These are phyloP conservation scores for Heliconius congener DNA, from an alignment of 1,140 invertebrate species.

Conservation along the genomic window DNA sequence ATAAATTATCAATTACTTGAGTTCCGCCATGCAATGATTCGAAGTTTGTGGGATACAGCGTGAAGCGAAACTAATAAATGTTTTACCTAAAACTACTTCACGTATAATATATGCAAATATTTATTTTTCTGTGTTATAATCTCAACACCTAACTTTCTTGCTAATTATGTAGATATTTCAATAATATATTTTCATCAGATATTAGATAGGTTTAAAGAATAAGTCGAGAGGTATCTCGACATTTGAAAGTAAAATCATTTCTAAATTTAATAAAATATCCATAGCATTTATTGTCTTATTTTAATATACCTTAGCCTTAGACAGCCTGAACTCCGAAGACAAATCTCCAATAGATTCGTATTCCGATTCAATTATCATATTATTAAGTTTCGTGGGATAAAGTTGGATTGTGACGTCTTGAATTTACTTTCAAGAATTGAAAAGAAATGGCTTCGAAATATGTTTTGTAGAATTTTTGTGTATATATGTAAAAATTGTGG, in stretches of 20 bases:
- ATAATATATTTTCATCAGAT: no score
- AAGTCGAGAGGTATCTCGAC: no score
- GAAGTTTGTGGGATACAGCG: no score
- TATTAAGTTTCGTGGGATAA: constrained; percentile 19
- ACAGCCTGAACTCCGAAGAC: constrained; percentile 18
- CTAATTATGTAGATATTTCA: no score
- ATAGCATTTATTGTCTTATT: not conserved
- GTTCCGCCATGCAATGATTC: no score
- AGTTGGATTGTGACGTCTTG: constrained; percentile 17
- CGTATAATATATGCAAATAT: no score
- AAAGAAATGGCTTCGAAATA: not conserved
- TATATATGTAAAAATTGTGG: not conserved
- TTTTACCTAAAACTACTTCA: no score
- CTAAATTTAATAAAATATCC: not conserved
- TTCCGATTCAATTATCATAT: constrained; percentile 18
- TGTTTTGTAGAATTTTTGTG: not conserved
- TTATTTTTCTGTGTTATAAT: no score
- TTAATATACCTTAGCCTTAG: constrained; percentile 16
- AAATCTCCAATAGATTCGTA: constrained; percentile 21
- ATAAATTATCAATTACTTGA: no score
- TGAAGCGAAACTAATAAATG: no score
- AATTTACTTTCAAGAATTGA: not conserved
- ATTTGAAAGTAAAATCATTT: not conserved
- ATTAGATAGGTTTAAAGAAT: no score
- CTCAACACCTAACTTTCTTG: no score